Percentiles rank a stretch among this genome's conserved stretches.
phyloP scores from a whole-genome alignment of 2,888 invertebrate species.

The Bombyx huttoni region DNA sequence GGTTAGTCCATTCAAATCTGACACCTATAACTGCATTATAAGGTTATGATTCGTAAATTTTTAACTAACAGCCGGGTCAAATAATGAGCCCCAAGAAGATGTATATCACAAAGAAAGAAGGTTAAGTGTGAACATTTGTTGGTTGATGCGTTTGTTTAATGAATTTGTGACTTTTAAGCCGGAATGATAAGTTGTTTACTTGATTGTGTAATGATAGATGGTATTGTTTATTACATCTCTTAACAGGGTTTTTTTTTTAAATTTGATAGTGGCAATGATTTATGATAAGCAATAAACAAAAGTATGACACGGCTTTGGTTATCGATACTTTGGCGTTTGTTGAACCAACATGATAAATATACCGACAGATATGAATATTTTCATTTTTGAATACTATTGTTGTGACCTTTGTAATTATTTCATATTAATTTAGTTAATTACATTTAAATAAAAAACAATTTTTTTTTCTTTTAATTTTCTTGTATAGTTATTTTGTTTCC shows the following conservation, averaged over 20 bases:
- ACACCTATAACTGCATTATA: background rate
- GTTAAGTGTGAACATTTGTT: slow-evolving; percentile 72
- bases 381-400: too few relatives aligned
- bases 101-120: slow-evolving; percentile 61
- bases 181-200: slow-evolving; percentile 55
- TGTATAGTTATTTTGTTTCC: too few relatives aligned
- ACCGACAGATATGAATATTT: too few relatives aligned
- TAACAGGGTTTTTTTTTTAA: background rate
- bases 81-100: slow-evolving; percentile 65
- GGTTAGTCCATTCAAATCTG: too few relatives aligned
- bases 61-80: slow-evolving; percentile 14
- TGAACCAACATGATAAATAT: too few relatives aligned
- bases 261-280: background rate
- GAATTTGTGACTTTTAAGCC: slow-evolving; percentile 50
- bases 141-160: slow-evolving; percentile 66
- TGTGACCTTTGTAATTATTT: too few relatives aligned
- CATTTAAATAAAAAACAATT: too few relatives aligned
- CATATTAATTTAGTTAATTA: too few relatives aligned
- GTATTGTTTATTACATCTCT: slow-evolving; percentile 25
- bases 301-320: too few relatives aligned
- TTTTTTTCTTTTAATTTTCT: too few relatives aligned
- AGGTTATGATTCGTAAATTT: background rate
- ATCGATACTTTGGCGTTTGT: too few relatives aligned
- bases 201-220: slow-evolving; percentile 32
- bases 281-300: too few relatives aligned